Percentiles rank a stretch among this genome's conserved stretches.
Evolutionary conservation across 30 jellyfish, hydroid and myxozoan genomes (phyloP).

Genomic region (Nemopilema nomurai): DNA sequence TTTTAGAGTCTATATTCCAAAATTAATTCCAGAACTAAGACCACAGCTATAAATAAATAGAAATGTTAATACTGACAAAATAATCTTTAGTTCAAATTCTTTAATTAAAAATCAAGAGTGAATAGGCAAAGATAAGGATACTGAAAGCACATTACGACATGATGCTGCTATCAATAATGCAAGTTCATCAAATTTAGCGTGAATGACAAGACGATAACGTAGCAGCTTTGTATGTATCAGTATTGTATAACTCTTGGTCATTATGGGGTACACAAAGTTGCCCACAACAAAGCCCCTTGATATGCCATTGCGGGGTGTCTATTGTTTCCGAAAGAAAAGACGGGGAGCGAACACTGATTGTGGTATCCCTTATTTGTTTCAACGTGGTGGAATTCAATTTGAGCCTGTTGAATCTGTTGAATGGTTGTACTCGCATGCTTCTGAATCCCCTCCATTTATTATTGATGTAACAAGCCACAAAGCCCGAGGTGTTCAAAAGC

Average conservation of each 20-base stretch:
- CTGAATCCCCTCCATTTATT: neutral
- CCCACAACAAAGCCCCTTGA: neutral
- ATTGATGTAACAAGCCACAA: neutral
- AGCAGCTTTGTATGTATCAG: too few species aligned
- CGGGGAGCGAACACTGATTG: neutral
- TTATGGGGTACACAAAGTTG: neutral
- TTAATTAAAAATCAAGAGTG: too few species aligned
- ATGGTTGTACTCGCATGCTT: neutral
- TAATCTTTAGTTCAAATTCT: too few species aligned
- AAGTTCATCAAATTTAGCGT: neutral
- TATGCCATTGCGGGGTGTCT: neutral
- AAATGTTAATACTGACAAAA: too few species aligned
- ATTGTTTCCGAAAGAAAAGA: neutral
- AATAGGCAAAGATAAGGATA: too few species aligned
- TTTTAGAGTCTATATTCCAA: too few species aligned
- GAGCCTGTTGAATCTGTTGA: neutral
- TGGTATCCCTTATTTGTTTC: neutral
- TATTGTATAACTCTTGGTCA: too few species aligned
- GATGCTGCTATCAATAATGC: neutral
- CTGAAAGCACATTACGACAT: neutral
- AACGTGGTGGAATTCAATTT: neutral
- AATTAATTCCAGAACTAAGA: too few species aligned
- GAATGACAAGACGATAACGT: too few species aligned
- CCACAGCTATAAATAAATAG: too few species aligned
- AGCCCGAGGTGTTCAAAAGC: neutral